phyloP scores from a whole-genome alignment of 2,113 vertebrate genomes.

The Malurus melanocephalus region DNA sequence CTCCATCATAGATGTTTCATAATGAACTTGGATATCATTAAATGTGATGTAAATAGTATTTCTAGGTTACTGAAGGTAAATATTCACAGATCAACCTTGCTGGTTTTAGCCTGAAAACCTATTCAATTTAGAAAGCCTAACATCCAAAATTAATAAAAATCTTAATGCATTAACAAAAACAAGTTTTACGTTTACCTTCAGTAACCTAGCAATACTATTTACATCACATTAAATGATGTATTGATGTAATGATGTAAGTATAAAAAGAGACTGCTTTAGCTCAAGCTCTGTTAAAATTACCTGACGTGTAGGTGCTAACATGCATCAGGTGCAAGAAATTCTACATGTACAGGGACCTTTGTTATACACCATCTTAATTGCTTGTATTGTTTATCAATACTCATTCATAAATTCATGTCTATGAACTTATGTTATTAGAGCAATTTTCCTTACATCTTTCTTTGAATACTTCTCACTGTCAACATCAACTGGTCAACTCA shows the following conservation, averaged over 20 bases:
- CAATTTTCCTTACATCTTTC: neutral
- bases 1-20: slow-evolving; percentile 11
- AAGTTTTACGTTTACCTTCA: neutral
- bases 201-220: too few relatives aligned
- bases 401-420: neutral
- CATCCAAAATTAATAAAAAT: neutral
- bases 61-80: slow-evolving; percentile 10
- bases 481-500: neutral
- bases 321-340: neutral
- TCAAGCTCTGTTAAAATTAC: neutral
- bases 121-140: neutral
- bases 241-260: too few relatives aligned
- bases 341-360: neutral
- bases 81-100: neutral
- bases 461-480: neutral
- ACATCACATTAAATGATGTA: too few relatives aligned
- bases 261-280: neutral
- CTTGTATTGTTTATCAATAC: neutral
- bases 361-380: neutral
- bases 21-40: slow-evolving; percentile 12
- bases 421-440: neutral
- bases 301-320: neutral
- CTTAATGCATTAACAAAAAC: neutral
- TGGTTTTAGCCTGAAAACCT: neutral
- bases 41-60: neutral